phyloP scores from a whole-genome alignment of 1,140 invertebrate species.

The Samia ricini region DNA sequence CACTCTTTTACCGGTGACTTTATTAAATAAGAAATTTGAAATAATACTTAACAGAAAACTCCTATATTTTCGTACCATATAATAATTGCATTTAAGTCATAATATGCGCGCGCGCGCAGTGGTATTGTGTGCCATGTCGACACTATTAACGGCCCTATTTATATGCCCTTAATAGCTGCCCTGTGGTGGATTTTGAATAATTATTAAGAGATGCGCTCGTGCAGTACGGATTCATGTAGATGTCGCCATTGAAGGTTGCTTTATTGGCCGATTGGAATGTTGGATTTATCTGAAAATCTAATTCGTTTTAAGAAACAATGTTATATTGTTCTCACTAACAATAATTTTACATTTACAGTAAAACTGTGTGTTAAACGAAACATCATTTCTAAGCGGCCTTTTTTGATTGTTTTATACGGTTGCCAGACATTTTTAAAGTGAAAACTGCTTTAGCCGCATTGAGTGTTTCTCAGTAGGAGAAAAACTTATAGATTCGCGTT shows the following conservation, averaged over 20 bases:
- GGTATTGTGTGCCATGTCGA: slow-evolving; percentile 51
- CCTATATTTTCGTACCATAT: neutral
- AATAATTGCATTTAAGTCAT: slow-evolving; percentile 14
- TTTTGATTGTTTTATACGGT: too few species aligned
- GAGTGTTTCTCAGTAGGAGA: too few species aligned
- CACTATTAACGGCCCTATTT: slow-evolving; percentile 52
- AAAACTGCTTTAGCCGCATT: too few species aligned
- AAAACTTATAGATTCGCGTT: too few species aligned
- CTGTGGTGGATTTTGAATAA: slow-evolving; percentile 53
- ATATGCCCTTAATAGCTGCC: slow-evolving; percentile 39
- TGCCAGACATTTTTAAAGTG: too few species aligned
- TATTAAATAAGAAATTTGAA: too few species aligned
- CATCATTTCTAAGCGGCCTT: too few species aligned
- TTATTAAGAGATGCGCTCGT: slow-evolving; percentile 42
- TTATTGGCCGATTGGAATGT: slow-evolving; percentile 36
- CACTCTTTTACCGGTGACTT: too few species aligned
- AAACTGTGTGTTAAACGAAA: too few species aligned
- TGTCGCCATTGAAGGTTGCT: slow-evolving; percentile 22
- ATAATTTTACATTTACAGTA: too few species aligned
- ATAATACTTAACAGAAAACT: too few species aligned
- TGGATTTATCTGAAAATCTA: slow-evolving; percentile 22
- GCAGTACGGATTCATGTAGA: slow-evolving; percentile 28
- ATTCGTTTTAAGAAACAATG: slow-evolving; percentile 9
- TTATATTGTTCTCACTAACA: neutral
- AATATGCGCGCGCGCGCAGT: slow-evolving; percentile 24